A percentile compares a stretch with the other conserved stretches of the same genome.
Evolutionary conservation across 2,113 vertebrate species (phyloP).

Genomic region (Scatophagus argus): DNA sequence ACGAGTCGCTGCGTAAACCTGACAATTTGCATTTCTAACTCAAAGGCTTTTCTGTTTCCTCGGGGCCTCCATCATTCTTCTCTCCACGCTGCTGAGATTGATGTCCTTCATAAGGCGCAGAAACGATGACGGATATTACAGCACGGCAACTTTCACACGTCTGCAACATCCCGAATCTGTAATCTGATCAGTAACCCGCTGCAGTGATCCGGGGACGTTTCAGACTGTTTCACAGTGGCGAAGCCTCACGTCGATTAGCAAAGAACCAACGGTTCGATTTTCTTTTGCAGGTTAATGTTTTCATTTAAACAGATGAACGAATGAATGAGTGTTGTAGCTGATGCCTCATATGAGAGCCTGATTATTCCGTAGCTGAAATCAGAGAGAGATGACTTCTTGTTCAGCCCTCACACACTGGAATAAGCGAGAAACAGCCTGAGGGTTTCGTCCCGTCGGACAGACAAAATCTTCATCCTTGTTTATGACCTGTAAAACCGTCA

Average conservation of each 20-base stretch:
- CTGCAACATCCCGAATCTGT: neutral
- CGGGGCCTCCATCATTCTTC: constrained; percentile 45
- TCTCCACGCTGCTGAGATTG: constrained; percentile 29
- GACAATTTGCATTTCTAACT: constrained; percentile 61
- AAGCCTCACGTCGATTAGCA: neutral
- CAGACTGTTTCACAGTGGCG: neutral
- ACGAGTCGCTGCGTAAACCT: constrained; percentile 23
- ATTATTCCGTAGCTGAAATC: no score
- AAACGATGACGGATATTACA: constrained; percentile 41
- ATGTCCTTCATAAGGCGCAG: constrained; percentile 44
- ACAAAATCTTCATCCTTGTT: no score
- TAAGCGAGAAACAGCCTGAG: no score
- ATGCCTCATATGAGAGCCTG: no score
- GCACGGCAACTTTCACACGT: neutral
- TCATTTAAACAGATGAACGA: no score
- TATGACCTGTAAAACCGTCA: no score
- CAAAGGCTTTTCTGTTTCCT: constrained; percentile 44
- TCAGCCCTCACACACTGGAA: no score
- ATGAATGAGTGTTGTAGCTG: no score
- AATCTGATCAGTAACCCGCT: neutral
- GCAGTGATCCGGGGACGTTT: constrained; percentile 6
- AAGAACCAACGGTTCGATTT: no score
- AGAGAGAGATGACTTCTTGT: no score
- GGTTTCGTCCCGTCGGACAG: no score
- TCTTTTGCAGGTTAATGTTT: no score